These are phyloP conservation scores for Heliconius cydno DNA, from an alignment of 2,888 invertebrate species.

Conservation along the genomic window DNA sequence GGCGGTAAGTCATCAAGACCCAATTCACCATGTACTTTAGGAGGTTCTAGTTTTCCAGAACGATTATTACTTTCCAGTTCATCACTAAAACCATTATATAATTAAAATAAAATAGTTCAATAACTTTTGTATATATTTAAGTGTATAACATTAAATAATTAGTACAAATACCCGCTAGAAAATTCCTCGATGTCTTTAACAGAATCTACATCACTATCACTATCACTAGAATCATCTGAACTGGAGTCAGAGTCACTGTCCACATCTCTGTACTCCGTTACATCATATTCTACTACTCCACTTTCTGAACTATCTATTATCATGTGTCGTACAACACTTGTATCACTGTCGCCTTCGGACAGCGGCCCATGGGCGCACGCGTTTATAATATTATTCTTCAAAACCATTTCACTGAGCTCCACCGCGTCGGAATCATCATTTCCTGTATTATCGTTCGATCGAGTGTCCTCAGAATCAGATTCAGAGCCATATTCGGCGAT, in stretches of 20 bases:
- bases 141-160: neutral
- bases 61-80: conserved; percentile 59
- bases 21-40: conserved; percentile 82
- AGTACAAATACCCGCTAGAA: conserved; percentile 66
- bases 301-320: conserved; percentile 75
- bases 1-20: conserved; percentile 89
- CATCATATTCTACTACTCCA: conserved; percentile 75
- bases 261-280: conserved; percentile 74
- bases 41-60: conserved; percentile 60
- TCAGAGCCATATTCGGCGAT: conserved; percentile 79
- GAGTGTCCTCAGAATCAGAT: conserved; percentile 75
- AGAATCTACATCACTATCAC: conserved; percentile 75
- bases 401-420: conserved; percentile 78
- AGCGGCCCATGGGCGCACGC: conserved; percentile 79
- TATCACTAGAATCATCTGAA: conserved; percentile 71
- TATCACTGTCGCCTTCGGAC: conserved; percentile 63
- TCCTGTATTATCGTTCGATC: conserved; percentile 62
- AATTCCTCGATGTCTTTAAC: conserved; percentile 75
- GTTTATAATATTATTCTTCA: conserved; percentile 80
- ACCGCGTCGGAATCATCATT: conserved; percentile 72
- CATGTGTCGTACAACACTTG: conserved; percentile 72
- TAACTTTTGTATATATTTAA: neutral
- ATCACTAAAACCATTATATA: conserved; percentile 59
- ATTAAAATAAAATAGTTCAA: neutral
- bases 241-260: conserved; percentile 66